Evolutionary conservation across 2,113 vertebrate species (phyloP), one percentile per base, ranked within the genome.

Genomic region (Pardalotus punctatus): DNA sequence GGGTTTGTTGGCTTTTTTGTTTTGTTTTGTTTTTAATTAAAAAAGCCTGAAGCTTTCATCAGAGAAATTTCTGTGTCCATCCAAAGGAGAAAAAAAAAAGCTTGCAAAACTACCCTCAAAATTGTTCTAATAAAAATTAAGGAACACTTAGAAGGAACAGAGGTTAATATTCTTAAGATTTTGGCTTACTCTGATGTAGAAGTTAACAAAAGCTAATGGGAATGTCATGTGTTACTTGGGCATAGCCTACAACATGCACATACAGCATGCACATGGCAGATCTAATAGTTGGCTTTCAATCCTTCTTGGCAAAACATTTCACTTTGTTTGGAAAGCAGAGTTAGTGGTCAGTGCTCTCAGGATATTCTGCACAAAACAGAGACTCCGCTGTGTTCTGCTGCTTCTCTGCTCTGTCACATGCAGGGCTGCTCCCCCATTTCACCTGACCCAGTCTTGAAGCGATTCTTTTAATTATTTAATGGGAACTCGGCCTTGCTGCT

Each of bases 41-140:
- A 95, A 91, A 86, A 95, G 43, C 60, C 94, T 94, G 81, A 91
- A 88, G 85, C 88, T 95, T 94, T 97, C 92, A 96, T 97, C 92
- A 93, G 92, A 90, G 79, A 92, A 83, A 83, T 94, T 77, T 81
- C 58, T 90, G 82, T 90, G 88, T 81, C 88, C 90, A 67, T 95
- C 76, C 85, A 86, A 71, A 74, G 40, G 60, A 93, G 83, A 3
- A 62, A 81, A 85, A 47, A 43, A 89, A 95, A 77, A 73, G 47
- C 71, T 85, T 27, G 1, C 94, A 95, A 91, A 95, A 83, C 67
- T 69, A 61, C 71, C 56, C 72, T 69, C 72, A 83, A 90, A 95
- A 86, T 64, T 78, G 71, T 94, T 93, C 71, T 90, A 91, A 91
- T 96, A 88, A 92, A 94, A 95, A 83, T 88, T 93, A 96, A 77